A percentile compares a stretch with the other conserved stretches of the same genome.
These are phyloP conservation scores for Labrus mixtus DNA, from an alignment of 2,113 vertebrate genomes.

Conservation along the genomic window DNA sequence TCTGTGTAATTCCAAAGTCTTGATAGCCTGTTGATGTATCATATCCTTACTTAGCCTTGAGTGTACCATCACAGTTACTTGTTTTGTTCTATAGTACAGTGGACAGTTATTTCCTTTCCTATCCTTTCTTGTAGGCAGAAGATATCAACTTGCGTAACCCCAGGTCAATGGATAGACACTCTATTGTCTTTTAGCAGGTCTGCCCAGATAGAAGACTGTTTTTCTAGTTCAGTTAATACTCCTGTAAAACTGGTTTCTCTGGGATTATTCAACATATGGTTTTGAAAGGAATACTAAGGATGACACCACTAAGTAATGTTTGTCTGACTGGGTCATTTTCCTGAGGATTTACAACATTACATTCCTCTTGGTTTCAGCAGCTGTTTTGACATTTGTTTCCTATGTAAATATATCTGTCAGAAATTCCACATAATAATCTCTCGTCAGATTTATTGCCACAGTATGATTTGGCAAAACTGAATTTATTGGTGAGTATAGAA, in stretches of 20 bases:
- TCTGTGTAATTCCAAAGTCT: neutral
- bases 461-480: no score
- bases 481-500: no score
- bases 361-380: neutral
- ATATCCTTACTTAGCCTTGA: neutral
- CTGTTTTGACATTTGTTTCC: no score
- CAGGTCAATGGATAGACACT: neutral
- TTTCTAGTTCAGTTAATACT: neutral
- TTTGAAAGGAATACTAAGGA: neutral
- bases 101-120: no score
- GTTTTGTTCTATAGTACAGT: neutral
- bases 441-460: neutral
- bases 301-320: neutral
- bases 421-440: neutral
- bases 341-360: neutral
- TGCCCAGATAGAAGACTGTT: neutral
- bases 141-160: neutral
- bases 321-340: neutral
- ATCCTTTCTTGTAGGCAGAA: neutral
- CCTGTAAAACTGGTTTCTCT: slow-evolving; percentile 27
- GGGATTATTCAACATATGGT: neutral
- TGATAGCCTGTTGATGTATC: no score
- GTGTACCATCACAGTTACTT: no score
- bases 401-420: no score
- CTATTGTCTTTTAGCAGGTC: slow-evolving; percentile 29